Conservation (phyloP, 2,113 vertebrate species). For the Macrotus californicus region DNA sequence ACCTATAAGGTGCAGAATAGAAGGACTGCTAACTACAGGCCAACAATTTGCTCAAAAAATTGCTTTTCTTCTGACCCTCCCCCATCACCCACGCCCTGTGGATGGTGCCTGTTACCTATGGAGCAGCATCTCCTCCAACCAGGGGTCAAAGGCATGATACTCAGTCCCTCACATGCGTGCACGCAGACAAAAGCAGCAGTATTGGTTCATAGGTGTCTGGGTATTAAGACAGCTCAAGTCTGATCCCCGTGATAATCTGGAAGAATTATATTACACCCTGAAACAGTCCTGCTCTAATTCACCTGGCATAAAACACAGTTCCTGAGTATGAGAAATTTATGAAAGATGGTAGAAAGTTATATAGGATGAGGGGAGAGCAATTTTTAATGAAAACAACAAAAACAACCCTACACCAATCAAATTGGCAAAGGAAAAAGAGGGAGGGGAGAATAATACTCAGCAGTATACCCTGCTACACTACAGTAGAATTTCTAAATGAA, state of each 20-base stretch:
- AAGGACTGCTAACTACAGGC: constrained; percentile 45
- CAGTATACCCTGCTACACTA: neutral
- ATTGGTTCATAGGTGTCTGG: constrained; percentile 46
- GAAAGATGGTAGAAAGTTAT: neutral
- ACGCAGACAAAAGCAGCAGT: constrained; percentile 38
- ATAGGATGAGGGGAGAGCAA: too few species aligned
- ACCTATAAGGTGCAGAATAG: constrained; percentile 26
- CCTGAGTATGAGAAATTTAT: neutral
- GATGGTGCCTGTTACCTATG: constrained; percentile 67
- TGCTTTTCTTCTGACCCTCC: neutral
- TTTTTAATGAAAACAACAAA: neutral
- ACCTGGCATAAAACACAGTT: neutral
- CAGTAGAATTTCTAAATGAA: neutral
- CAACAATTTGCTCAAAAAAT: constrained; percentile 43
- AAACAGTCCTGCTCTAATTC: constrained; percentile 43
- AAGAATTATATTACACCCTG: constrained; percentile 70
- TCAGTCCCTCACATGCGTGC: neutral
- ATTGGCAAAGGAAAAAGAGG: neutral
- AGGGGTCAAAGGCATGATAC: constrained; percentile 31
- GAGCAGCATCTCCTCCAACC: constrained; percentile 70
- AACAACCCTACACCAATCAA: neutral
- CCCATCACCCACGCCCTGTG: neutral
- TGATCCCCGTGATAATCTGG: constrained; percentile 74
- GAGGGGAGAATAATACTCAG: neutral
- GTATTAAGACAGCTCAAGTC: constrained; percentile 75